These are phyloP conservation scores for Alligator sinensis DNA, from an alignment of 2,113 vertebrate genomes.

Conservation along the genomic window DNA sequence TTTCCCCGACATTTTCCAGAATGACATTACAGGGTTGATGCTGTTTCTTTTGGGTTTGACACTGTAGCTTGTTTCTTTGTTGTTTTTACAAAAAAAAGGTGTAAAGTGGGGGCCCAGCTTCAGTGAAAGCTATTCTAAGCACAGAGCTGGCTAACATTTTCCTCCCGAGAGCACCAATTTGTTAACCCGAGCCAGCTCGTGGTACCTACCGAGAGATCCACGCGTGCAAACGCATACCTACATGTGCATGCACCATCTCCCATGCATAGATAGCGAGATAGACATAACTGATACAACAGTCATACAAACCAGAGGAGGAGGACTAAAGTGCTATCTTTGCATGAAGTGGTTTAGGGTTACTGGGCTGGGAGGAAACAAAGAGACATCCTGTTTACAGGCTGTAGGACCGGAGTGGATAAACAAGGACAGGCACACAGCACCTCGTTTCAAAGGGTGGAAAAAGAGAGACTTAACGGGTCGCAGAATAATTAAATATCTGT, in stretches of 20 bases:
- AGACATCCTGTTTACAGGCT: conserved; percentile 68
- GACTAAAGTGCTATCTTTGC: not conserved
- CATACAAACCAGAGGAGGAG: not conserved
- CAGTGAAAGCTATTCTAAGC: conserved; percentile 37
- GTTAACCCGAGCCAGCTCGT: not conserved
- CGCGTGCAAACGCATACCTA: not conserved
- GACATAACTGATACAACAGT: not conserved
- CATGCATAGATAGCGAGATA: not conserved
- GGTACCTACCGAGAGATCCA: not conserved
- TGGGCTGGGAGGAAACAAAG: conserved; percentile 52
- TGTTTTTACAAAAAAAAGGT: not conserved
- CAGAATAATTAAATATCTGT: not conserved
- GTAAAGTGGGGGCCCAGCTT: not conserved
- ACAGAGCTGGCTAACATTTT: not conserved
- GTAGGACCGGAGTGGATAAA: conserved; percentile 44
- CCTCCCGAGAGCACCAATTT: not conserved
- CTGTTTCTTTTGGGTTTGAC: not conserved
- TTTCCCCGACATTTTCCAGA: not conserved
- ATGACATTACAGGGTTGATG: not conserved
- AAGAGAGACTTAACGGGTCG: not conserved
- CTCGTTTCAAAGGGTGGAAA: not conserved
- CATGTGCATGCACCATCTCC: not conserved
- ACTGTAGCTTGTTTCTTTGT: not conserved
- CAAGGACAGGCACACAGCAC: not conserved
- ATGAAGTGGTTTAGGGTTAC: conserved; percentile 21